Evolutionary conservation across 1,140 invertebrate species (phyloP), one percentile per base, ranked within the genome.

Genomic region (Capitella teleta): DNA sequence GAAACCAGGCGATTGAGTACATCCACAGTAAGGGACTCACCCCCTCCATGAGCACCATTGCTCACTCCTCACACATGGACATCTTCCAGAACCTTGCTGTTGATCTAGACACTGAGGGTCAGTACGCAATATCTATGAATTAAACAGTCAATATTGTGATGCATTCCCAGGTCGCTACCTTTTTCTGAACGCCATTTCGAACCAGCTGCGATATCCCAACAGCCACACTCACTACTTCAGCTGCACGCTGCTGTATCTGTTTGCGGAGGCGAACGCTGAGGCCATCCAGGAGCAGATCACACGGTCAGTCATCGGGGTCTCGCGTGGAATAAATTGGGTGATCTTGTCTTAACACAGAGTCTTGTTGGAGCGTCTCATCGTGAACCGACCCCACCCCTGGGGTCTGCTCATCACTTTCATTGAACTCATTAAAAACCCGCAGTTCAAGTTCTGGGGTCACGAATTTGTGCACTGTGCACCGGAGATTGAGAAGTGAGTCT

Each of bases 191-290:
- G 91, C 94, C 1, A 92, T 99, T 57, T 91, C 91, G 23, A 98
- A 99, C 76, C 95, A 99, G 65, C 74, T 99, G 57, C 79, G 96
- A 3, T 99, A 97, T 74, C 96, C 96, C 1, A 99, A 98, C 73
- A 95, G 90, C 59, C 94, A 99, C 71, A 99, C 96, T 1, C 93
- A 98, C 75, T 99, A 98, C 76, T 99, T 98, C 75, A 96, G 91
- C 58, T 96, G 93, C 68, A 88, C 89, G 8, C 77, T 99, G 2
- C 77, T 99, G 19, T 96, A 97, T 67, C 74, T 99, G 41, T 99
- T 99, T 72, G 87, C 86, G n/a, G 93, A 98, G 72, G 91, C 93
- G 14, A 96, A 97, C 61, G 86, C 87, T 0, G 91, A 98, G 73
- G 88, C 88, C 6, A 93, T 98, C 52, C 94, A 93, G 64, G 82